Percentiles rank a stretch among this genome's conserved stretches.
phyloP scores from a whole-genome alignment of 1,140 invertebrate species.

The Heterodera carotae region DNA sequence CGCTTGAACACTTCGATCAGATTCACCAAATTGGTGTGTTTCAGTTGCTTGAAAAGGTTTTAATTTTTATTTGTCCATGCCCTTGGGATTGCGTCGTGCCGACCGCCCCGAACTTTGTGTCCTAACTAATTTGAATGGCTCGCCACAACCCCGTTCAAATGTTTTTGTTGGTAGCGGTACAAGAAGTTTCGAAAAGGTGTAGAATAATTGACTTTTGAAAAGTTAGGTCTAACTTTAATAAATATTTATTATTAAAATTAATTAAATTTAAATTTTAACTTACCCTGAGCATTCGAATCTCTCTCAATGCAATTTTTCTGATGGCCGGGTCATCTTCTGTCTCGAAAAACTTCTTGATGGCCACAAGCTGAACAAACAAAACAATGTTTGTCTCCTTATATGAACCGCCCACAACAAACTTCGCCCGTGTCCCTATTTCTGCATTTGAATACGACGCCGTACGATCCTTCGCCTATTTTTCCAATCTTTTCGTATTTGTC shows the following conservation, averaged over 20 bases:
- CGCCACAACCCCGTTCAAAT: too few relatives aligned
- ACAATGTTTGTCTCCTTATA: constrained; percentile 82
- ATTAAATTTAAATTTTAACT: too few relatives aligned
- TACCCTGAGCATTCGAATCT: constrained; percentile 95
- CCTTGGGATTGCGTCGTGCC: too few relatives aligned
- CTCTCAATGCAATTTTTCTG: constrained; percentile 92
- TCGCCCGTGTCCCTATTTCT: constrained; percentile 91
- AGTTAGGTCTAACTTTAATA: too few relatives aligned
- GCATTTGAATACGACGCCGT: constrained; percentile 98
- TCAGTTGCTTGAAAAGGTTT: constrained; percentile 79
- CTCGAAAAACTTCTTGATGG: constrained; percentile 98
- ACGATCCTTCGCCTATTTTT: constrained; percentile 95
- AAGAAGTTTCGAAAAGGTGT: too few relatives aligned
- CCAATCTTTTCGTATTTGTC: constrained; percentile 95
- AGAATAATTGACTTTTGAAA: too few relatives aligned
- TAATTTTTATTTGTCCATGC: too few relatives aligned
- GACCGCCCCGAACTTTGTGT: too few relatives aligned
- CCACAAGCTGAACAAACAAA: constrained; percentile 75
- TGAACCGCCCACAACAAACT: constrained; percentile 71
- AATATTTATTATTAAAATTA: too few relatives aligned
- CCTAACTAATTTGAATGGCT: too few relatives aligned
- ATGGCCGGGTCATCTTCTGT: constrained; percentile 98
- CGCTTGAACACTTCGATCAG: constrained; percentile 94
- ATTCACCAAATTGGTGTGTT: constrained; percentile 96
- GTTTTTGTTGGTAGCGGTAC: too few relatives aligned